Evolutionary conservation across 2,888 invertebrate species (phyloP).

Genomic region (Megalurothrips usitatus): DNA sequence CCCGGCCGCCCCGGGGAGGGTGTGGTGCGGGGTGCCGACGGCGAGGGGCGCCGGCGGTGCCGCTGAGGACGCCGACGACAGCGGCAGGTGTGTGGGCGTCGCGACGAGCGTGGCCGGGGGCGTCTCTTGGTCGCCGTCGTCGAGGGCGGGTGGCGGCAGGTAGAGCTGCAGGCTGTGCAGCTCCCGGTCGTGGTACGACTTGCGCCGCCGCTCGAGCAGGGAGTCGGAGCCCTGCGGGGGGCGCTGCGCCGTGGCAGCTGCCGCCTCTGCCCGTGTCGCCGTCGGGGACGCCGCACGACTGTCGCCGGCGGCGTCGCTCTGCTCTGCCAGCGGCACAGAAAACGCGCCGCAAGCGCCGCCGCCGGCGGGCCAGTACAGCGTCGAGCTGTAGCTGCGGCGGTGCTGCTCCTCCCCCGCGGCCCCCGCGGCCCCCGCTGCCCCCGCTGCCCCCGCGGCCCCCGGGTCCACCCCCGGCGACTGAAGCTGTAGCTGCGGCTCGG

Average conservation of each 20-base stretch:
- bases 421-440: background rate
- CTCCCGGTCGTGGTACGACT: slow-evolving; percentile 16
- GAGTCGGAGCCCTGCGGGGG: background rate
- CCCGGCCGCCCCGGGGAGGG: background rate
- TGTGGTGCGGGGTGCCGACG: slow-evolving; percentile 2
- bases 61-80: background rate
- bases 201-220: background rate
- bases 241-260: background rate
- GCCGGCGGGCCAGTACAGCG: slow-evolving; percentile 16
- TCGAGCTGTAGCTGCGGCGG: slow-evolving; percentile 18
- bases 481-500: background rate
- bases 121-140: background rate
- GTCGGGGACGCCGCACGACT: background rate
- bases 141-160: background rate
- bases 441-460: background rate
- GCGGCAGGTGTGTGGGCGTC: background rate
- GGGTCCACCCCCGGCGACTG: background rate
- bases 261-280: background rate
- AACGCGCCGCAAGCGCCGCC: background rate
- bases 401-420: background rate
- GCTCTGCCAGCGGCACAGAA: background rate
- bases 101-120: background rate
- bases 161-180: slow-evolving; percentile 19
- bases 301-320: background rate
- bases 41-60: background rate